Percentiles rank a stretch among this genome's conserved stretches.
These are phyloP conservation scores for Eulemur rufifrons DNA, from an alignment of 2,113 vertebrate species.

Conservation along the genomic window DNA sequence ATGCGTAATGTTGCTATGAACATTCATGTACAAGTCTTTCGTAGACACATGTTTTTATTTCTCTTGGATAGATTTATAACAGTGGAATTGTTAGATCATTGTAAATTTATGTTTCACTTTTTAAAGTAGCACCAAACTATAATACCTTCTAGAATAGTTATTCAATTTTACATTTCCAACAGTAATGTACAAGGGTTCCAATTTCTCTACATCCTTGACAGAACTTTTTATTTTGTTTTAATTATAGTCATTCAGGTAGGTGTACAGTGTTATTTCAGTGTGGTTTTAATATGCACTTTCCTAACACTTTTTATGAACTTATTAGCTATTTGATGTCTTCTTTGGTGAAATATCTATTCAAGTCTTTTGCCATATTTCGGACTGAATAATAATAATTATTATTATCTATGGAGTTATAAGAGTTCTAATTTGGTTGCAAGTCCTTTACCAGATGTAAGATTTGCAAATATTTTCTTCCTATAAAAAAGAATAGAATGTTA, in stretches of 20 bases:
- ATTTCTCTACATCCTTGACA: neutral
- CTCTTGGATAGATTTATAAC: neutral
- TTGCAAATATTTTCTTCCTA: neutral
- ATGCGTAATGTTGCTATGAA: neutral
- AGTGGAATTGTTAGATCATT: neutral
- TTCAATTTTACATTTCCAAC: neutral
- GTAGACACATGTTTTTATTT: neutral
- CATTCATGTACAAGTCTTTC: neutral
- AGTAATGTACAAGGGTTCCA: neutral
- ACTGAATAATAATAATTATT: neutral
- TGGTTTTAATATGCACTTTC: neutral
- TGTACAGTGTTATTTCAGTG: neutral
- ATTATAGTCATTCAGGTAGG: neutral
- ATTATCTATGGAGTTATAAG: neutral
- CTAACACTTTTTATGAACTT: neutral
- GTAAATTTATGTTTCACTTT: neutral
- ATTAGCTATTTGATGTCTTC: neutral
- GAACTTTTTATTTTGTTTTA: neutral
- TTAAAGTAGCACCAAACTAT: neutral
- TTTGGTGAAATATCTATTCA: neutral
- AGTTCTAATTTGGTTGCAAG: neutral
- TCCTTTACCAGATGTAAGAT: neutral
- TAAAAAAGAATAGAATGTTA: neutral
- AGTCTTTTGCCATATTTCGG: constrained; percentile 1
- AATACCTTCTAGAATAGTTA: neutral